Conservation (phyloP, 2,113 vertebrate species). For the zebrafish (Danio rerio) region GRCz12tu NC_133187.1:38032501-38033000, state of each 20-base stretch:
- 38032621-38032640: slow-evolving; percentile 81
- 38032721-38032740: slow-evolving; percentile 90
- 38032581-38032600: slow-evolving; percentile 87
- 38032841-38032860: slow-evolving; percentile 80
- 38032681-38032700: slow-evolving; percentile 96
- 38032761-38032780: slow-evolving; percentile 69
- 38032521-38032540: slow-evolving; percentile 72
- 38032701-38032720: slow-evolving; percentile 89
- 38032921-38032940: slow-evolving; percentile 79
- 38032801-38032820: slow-evolving; percentile 73
- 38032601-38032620: slow-evolving; percentile 94
- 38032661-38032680: slow-evolving; percentile 87
- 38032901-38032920: slow-evolving; percentile 88
- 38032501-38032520: slow-evolving; percentile 76
- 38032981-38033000: slow-evolving; percentile 75
- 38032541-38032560: slow-evolving; percentile 80
- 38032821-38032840: slow-evolving; percentile 82
- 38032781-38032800: slow-evolving; percentile 80
- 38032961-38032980: slow-evolving; percentile 76
- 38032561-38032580: slow-evolving; percentile 82
- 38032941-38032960: slow-evolving; percentile 79
- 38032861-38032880: slow-evolving; percentile 92
- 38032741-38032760: slow-evolving; percentile 84
- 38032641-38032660: slow-evolving; percentile 73
- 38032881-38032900: slow-evolving; percentile 86